phyloP scores from a whole-genome alignment of 2,113 vertebrate species.

The Galemys pyrenaicus region DNA sequence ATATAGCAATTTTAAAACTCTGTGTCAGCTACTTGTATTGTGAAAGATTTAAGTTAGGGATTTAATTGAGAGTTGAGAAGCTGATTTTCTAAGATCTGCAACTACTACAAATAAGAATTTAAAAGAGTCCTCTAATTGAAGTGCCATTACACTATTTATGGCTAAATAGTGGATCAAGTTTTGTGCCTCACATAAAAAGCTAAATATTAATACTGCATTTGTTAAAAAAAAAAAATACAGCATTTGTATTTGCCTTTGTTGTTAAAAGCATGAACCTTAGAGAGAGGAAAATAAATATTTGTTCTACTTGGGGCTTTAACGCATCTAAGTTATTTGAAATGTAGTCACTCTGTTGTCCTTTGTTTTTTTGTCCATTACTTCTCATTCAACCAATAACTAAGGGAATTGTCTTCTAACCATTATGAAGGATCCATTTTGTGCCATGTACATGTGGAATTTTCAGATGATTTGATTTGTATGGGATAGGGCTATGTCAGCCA shows the following conservation, averaged over 20 bases:
- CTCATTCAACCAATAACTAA: not conserved
- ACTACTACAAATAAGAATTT: not conserved
- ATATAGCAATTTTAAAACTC: not conserved
- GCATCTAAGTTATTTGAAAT: not conserved
- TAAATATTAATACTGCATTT: not conserved
- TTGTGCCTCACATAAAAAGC: not conserved
- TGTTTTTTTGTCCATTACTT: not conserved
- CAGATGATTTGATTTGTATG: not conserved
- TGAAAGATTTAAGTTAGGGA: not conserved
- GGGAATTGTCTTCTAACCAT: not conserved
- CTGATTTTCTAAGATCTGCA: conserved; percentile 1
- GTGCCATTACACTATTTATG: not conserved
- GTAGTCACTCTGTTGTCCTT: not conserved
- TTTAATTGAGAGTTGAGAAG: not conserved
- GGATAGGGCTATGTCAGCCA: not conserved
- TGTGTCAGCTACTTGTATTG: not conserved
- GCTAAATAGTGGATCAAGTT: not conserved
- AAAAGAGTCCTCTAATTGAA: not conserved
- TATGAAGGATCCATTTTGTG: not conserved
- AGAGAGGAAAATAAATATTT: not conserved
- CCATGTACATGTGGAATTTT: not conserved
- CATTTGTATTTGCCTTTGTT: not conserved
- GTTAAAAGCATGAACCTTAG: not conserved
- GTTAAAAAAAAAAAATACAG: too few relatives aligned
- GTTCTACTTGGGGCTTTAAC: not conserved